Base-by-base conservation (phyloP, 2,888 invertebrate species). In the Pherbina coryleti region DNA sequence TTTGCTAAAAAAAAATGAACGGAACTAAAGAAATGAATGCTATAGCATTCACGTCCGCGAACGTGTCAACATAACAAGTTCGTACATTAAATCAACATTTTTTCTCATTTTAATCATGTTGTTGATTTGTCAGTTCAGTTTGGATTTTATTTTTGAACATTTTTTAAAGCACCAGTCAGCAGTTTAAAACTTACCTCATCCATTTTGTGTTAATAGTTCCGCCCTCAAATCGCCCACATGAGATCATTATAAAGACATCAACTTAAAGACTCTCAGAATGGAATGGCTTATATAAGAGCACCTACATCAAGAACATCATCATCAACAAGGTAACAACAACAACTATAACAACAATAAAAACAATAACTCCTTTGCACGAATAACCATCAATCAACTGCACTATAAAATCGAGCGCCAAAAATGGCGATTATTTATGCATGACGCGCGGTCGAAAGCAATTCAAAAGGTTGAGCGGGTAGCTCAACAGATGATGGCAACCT, bases 221-320 rank as follows among this genome's bases (percentile, higher is more conserved):
- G 86, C 86, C 87, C 85, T 82, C n/a, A 81, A 74, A 82, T 77
- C 81, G 83, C 76, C 82, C 84, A 84, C 84, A 83, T 84, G 85
- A 85, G 84, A 85, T 84, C 87, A 85, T 87, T 86, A 87, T 87
- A 86, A 87, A 85, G 87, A 87, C 87, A 84, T 87, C 87, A 87
- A 85, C 85, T 87, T 81, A 82, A 81, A 79, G 82, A 28, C 19
- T 34, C 31, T 73, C 17, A 71, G 28, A 53, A 55, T 55, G 71
- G 34, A 55, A 19, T 71, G 22, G 17, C 17, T 69, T 17, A n/a
- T 3, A 19, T 49, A 9, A 19, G 8, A n/a, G 19, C 55, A 22
- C 44, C 44, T 22, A 9, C 55, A 34, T 31, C 64, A 44, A 51
- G 22, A 51, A 49, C 79, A 78, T 60, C 72, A 79, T 71, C 76